A percentile compares a stretch with the other conserved stretches of the same genome.
phyloP scores from a whole-genome alignment of 1,140 invertebrate genomes.

The Pseudomyrmex dendroicus region DNA sequence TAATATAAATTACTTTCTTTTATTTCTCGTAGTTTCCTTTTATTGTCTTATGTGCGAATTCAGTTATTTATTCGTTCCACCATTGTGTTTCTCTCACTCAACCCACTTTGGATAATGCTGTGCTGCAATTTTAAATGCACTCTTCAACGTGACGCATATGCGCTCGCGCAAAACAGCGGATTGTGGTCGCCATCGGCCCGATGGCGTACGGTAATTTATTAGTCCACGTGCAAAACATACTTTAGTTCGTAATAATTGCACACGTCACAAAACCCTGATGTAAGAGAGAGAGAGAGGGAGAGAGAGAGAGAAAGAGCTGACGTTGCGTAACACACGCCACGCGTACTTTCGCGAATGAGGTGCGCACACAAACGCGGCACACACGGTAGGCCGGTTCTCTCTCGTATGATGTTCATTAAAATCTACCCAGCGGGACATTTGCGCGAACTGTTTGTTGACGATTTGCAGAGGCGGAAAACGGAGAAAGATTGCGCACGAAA shows the following conservation, averaged over 20 bases:
- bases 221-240: slow-evolving; percentile 59
- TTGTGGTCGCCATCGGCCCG: slow-evolving; percentile 40
- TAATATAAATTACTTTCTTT: background rate
- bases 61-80: too few relatives aligned
- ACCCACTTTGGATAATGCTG: background rate
- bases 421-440: slow-evolving; percentile 63
- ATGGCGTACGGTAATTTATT: slow-evolving; percentile 58
- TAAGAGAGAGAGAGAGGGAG: background rate
- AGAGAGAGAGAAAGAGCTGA: slow-evolving; percentile 13
- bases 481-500: slow-evolving; percentile 3
- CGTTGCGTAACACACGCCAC: slow-evolving; percentile 39
- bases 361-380: background rate
- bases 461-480: slow-evolving; percentile 59
- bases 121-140: slow-evolving; percentile 19
- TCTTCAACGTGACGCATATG: background rate
- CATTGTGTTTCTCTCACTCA: background rate
- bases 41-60: background rate
- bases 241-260: slow-evolving; percentile 64
- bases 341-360: slow-evolving; percentile 29
- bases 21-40: background rate
- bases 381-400: slow-evolving; percentile 13
- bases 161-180: slow-evolving; percentile 3
- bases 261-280: slow-evolving; percentile 44
- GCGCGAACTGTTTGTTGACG: slow-evolving; percentile 76
- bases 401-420: slow-evolving; percentile 74